Conservation (phyloP, 37 sponge, comb jelly and placozoan species). For the Cliona cf. orientalis region DNA sequence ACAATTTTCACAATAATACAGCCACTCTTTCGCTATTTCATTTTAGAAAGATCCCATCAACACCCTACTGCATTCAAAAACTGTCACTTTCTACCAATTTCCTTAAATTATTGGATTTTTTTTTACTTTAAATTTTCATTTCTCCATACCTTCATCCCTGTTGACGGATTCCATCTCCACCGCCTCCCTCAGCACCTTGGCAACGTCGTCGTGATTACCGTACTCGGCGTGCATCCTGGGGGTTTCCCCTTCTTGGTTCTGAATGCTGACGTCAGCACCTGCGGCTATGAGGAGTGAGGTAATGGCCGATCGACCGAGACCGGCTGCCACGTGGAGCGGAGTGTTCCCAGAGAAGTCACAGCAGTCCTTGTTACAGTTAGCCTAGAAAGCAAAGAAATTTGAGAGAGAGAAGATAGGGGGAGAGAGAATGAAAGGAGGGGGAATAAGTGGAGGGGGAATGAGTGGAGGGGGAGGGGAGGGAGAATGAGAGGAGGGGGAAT, state of each 20-base stretch:
- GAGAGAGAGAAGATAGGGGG: neutral
- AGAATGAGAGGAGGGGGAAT: too few relatives aligned
- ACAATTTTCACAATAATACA: too few relatives aligned
- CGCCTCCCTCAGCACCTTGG: conserved; percentile 41
- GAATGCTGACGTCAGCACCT: conserved; percentile 49
- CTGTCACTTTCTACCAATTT: too few relatives aligned
- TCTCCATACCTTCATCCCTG: neutral
- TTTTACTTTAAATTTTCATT: too few relatives aligned
- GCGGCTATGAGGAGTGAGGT: conserved; percentile 20
- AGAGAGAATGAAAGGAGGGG: neutral
- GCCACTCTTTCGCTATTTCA: too few relatives aligned
- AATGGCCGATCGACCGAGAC: conserved; percentile 40
- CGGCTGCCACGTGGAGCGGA: conserved; percentile 71
- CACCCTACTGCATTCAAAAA: too few relatives aligned
- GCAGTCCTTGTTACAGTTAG: conserved; percentile 47
- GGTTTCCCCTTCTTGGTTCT: conserved; percentile 75
- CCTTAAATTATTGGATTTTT: too few relatives aligned
- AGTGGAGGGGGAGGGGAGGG: too few relatives aligned
- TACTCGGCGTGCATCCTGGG: conserved; percentile 63
- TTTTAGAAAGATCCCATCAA: too few relatives aligned
- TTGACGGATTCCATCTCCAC: conserved; percentile 33
- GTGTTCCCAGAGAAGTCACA: conserved; percentile 75
- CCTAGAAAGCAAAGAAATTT: conserved; percentile 19
- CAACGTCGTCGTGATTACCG: conserved; percentile 53
- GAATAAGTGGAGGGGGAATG: neutral